Evolutionary conservation across 2,888 invertebrate genomes (phyloP), one percentile per base, ranked within the genome.

Genomic region (Disparrhopalites patrizii): DNA sequence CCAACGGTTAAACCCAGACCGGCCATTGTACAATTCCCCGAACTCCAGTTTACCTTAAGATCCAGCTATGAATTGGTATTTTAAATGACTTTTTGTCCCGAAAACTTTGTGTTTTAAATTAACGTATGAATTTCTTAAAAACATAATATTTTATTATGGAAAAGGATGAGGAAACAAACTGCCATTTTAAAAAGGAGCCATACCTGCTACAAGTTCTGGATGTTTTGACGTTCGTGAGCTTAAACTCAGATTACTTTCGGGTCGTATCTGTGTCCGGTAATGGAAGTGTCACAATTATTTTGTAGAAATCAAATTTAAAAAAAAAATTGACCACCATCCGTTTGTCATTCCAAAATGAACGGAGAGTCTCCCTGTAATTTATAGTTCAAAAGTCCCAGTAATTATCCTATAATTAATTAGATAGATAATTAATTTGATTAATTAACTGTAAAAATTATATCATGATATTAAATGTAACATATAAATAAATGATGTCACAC

Each of bases 41-140:
- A n/a, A 15, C 15, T 61, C 1, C 50, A 61, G 7, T 61, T 50
- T 33, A 61, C 60, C 2, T n/a, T 61, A 1, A 50, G 60, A 8
- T 61, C 60, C 4, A 28, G 47, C 43, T 61, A 61, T 25, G 33
- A 61, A 33, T 33, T 61, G 28, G 60, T 61, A 18, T 5, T 33
- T 47, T 7, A 51, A 23, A 15, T 51, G 27, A 27, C n/a, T 31
- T 2, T 30, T 31, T n/a, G 18, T 28, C n/a, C 15, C 20, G 28
- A 54, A 5, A 28, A 30, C 8, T 36, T 36, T 36, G 8, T 36
- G 36, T 36, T n/a, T 23, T 7, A 51, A 25, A 51, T 25, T 18
- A 5, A 25, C 4, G 27, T n/a, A 4, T 28, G 30, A 30, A 13
- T 33, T 33, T n/a, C 18, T 30, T 54, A 2, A 54, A 18, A 7